These are phyloP conservation scores for Aphaenogaster ashmeadi DNA, from an alignment of 1,140 invertebrate genomes.

Conservation along the genomic window DNA sequence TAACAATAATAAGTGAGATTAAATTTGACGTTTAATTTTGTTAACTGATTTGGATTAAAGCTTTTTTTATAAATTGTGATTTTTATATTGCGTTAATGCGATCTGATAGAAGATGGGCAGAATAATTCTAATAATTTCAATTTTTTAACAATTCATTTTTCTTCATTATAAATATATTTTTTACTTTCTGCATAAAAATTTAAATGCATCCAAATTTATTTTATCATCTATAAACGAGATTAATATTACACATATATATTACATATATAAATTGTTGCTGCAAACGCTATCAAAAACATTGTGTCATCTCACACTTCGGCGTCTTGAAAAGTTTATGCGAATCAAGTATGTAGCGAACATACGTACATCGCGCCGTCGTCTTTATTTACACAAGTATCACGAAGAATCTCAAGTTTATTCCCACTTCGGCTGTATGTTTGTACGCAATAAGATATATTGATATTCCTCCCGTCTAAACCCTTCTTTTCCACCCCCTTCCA, in stretches of 20 bases:
- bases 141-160: background rate
- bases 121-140: background rate
- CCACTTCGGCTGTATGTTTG: conserved; percentile 86
- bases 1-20: too few species aligned
- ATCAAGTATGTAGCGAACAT: conserved; percentile 68
- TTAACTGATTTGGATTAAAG: background rate
- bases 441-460: conserved; percentile 86
- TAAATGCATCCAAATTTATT: background rate
- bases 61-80: background rate
- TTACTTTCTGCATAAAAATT: background rate
- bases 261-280: background rate
- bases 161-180: background rate
- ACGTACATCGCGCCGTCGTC: conserved; percentile 51
- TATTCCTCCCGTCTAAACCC: conserved; percentile 82
- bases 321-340: conserved; percentile 68
- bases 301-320: background rate
- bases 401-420: conserved; percentile 84
- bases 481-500: conserved; percentile 73
- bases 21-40: background rate
- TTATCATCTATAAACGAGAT: background rate
- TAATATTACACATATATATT: background rate
- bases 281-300: background rate
- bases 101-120: background rate
- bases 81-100: background rate
- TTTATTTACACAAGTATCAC: conserved; percentile 76